Evolutionary conservation across 2,113 vertebrate species (phyloP), one percentile per base, ranked within the genome.

Genomic region (Sciurus niger): DNA sequence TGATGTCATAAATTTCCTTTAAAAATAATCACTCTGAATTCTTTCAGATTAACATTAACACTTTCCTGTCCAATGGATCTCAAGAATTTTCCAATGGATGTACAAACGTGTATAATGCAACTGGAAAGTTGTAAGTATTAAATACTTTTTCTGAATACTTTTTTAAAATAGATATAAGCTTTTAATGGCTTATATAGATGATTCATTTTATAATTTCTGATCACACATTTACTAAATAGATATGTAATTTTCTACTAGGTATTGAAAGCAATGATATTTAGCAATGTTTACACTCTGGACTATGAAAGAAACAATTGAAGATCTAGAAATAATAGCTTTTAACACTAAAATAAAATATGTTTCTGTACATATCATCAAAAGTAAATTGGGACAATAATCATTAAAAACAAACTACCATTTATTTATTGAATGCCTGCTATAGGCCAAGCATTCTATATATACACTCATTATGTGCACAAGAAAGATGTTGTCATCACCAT

Each of bases 51-150:
- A 95, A 99, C 99, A 28, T 98, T 99, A 98, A 99, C 99, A 48
- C 98, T 99, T 60, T 99, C 99, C 48, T 99, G 99, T 97, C 99
- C 99, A 7, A 99, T 99, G 99, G 99, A 99, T 98, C 99, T 99
- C 76, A 99, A 99, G 97, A 99, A 99, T 98, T 99, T 99, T 97
- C 99, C 99, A 16, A 99, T 99, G 99, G 99, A 99, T 90, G 99
- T 99, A 48, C 99, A 99, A 98, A 99, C 99, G 10, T 99, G 99
- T 97, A 99, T 99, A 98, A 99, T 99, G 99, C 99, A 99, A 98
- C 98, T 99, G 97, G 99, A 99, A 98, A 99, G 99, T 97, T 99
- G 99, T 99, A 98, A 99, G 99, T 99, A 93, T 94, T 67, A 8
- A 30, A 58, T 51, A 83, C 7, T 72, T 85, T 78, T 80, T 73